Conservation (phyloP, 2,797 vertebrate species). For the Acanthopagrus latus region DNA sequence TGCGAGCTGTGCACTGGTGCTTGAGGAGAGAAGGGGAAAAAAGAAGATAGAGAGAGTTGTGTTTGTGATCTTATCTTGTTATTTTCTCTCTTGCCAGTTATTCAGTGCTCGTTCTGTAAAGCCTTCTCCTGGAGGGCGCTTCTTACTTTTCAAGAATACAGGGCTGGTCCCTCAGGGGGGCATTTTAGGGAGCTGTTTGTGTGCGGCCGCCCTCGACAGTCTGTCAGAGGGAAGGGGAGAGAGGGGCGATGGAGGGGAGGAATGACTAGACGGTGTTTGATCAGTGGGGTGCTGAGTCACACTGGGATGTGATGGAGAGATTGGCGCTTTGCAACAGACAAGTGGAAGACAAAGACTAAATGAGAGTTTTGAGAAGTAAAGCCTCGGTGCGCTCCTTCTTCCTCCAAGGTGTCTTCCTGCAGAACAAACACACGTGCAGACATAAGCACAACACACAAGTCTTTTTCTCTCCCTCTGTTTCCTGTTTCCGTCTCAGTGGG, state of each 20-base stretch:
- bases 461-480: not conserved
- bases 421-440: constrained; percentile 33
- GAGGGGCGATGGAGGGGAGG: constrained; percentile 49
- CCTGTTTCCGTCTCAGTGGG: constrained; percentile 23
- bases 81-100: constrained; percentile 64
- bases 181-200: constrained; percentile 63
- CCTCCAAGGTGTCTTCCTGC: constrained; percentile 40
- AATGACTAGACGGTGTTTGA: constrained; percentile 66
- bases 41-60: constrained; percentile 31
- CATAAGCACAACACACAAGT: constrained; percentile 17
- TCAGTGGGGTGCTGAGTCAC: constrained; percentile 78
- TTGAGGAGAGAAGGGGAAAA: constrained; percentile 39
- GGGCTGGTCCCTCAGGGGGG: constrained; percentile 47
- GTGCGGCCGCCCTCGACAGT: constrained; percentile 60
- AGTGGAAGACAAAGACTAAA: constrained; percentile 50
- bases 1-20: constrained; percentile 39
- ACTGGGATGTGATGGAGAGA: constrained; percentile 65
- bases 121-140: constrained; percentile 49
- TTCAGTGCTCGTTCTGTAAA: constrained; percentile 42
- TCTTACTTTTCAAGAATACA: constrained; percentile 69
- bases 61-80: constrained; percentile 68
- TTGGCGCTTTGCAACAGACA: constrained; percentile 45
- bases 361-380: constrained; percentile 45
- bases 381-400: constrained; percentile 17
- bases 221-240: constrained; percentile 48